Evolutionary conservation across 1,140 invertebrate species (phyloP).

Genomic region (Drepana arcuata): DNA sequence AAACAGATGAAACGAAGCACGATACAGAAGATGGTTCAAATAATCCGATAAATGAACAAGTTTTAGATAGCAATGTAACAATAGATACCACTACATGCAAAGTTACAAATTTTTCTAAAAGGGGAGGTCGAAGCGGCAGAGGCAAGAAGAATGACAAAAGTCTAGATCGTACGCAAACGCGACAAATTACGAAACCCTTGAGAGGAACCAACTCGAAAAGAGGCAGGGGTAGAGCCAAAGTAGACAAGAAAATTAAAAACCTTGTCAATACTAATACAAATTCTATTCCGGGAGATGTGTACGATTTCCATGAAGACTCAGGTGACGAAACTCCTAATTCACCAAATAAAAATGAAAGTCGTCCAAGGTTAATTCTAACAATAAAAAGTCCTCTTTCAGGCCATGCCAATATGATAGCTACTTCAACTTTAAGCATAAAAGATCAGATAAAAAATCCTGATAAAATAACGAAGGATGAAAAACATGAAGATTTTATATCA

Average conservation of each 20-base stretch:
- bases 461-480: constrained; percentile 71
- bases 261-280: constrained; percentile 53
- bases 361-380: constrained; percentile 83
- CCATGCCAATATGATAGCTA: constrained; percentile 40
- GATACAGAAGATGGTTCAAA: too few species aligned
- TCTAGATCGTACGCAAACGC: constrained; percentile 67
- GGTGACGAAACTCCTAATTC: constrained; percentile 80
- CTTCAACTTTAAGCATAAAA: constrained; percentile 54
- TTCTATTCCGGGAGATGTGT: constrained; percentile 79
- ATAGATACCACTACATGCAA: neutral
- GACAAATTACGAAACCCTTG: constrained; percentile 72
- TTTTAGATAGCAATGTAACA: too few species aligned
- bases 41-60: too few species aligned
- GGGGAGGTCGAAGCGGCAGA: constrained; percentile 69
- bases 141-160: constrained; percentile 69
- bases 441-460: constrained; percentile 38
- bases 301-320: constrained; percentile 88
- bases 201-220: constrained; percentile 67
- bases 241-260: constrained; percentile 73
- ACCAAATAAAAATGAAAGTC: constrained; percentile 67
- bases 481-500: constrained; percentile 76
- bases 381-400: constrained; percentile 79
- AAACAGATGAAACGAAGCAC: too few species aligned
- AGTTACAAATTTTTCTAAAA: constrained; percentile 25
- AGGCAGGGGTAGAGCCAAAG: constrained; percentile 69